Evolutionary conservation across 1,140 invertebrate species (phyloP), one percentile per base, ranked within the genome.

Genomic region (Bombus turneri): DNA sequence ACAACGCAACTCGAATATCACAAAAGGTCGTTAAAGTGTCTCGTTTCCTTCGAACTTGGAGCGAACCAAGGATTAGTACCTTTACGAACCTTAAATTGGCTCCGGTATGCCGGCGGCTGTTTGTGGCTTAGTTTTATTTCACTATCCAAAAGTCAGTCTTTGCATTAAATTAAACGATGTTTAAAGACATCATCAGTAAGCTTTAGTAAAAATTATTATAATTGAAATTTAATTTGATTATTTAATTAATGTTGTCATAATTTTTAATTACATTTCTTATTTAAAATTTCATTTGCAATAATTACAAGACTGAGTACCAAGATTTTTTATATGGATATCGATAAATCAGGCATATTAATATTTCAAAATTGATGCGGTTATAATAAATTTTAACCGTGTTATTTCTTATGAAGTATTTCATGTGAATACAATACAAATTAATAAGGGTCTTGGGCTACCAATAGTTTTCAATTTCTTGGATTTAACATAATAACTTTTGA

Each of bases 1-100:
- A 47, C 39, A 66, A 87, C 76, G 75, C 43, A 66, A 79, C 34
- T 81, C 53, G 64, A 80, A 68, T 57, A 72, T 57, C 13, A 34
- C 78, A 31, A 34, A 34, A 43, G 64, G 39, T 87, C 86, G 72
- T 88, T 88, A 88, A 80, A 53, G 25, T 69, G 64, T 81, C 62
- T n/a, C 86, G 78, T 37, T 82, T 88, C 72, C 69, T 62, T 85
- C 83, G 74, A 87, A 88, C 78, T 85, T 85, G 47, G 77, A 85
- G 47, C n/a, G 39, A 66, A 31, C 12, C 69, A 57, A 85, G 68
- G 47, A 77, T 62, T 37, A 86, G 86, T 88, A 90, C 91, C 89
- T 93, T 93, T 93, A 92, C 88, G 91, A 83, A 91, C 90, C 88
- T 92, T 89, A 91, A 93, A 93, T 93, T 92, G 92, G 92, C 87